Base-by-base conservation (phyloP, 2,113 vertebrate genomes). In the Vicugna pacos region DNA sequence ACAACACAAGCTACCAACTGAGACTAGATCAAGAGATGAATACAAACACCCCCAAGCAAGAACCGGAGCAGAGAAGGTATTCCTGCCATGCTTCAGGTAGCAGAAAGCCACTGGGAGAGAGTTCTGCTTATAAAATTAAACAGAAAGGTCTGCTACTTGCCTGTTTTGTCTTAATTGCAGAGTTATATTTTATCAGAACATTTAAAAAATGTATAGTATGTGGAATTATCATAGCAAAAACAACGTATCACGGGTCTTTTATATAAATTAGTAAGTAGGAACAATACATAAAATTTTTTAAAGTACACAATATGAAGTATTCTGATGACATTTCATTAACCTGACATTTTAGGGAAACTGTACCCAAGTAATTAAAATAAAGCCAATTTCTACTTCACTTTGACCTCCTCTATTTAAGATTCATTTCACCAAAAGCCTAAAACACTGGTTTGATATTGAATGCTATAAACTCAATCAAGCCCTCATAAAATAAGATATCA, bases 401-500 rank as follows among this genome's bases (percentile, higher is more conserved):
- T 72, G 20, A 82, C 30, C 16, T 76, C 89, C 54, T 97, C 56
- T 92, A 87, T 50, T 65, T 35, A 81, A 81, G 67, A 96, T 22
- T 92, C 75, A 35, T 97, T 93, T 93, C 87, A 96, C 1, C 86
- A 85, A 87, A 90, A 91, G 32, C 19, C 83, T 75, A 52, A 90
- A 50, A 42, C 76, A 86, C 1, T 80, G n/a, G 65, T 88, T 93
- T 54, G 54, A 35, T 83, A 83, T 35, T 54, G 30, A 96, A 92
- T 58, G 50, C 26, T 91, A 69, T 24, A 85, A 92, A 91, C 35
- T 83, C 50, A 84, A 94, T 96, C 82, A 95, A 95, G 94, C 70
- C 48, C 32, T 97, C 88, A 60, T 83, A 95, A 88, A 89, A 30
- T 96, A 93, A 67, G 93, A 94, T 91, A 97, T 79, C 69, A 94